phyloP scores from a whole-genome alignment of 2,888 invertebrate species.

The Polydrusus tereticollis region DNA sequence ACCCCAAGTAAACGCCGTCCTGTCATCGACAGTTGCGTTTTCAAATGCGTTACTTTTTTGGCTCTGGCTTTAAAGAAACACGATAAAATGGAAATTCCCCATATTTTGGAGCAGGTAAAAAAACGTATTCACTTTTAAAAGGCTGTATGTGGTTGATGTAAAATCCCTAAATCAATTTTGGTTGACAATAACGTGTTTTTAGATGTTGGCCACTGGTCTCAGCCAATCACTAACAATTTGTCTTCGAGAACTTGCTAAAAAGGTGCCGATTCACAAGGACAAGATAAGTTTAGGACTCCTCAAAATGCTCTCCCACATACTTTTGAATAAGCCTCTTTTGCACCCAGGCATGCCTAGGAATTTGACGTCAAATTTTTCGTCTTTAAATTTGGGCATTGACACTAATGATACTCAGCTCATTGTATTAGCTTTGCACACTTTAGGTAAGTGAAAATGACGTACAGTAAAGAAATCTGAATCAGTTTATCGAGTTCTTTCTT shows the following conservation, averaged over 20 bases:
- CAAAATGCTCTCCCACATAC: constrained; percentile 89
- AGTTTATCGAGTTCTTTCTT: too few relatives aligned
- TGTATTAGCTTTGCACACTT: constrained; percentile 91
- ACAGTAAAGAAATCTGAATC: too few relatives aligned
- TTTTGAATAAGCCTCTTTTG: constrained; percentile 88
- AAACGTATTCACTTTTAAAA: too few relatives aligned
- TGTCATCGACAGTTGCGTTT: constrained; percentile 88
- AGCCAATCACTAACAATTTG: constrained; percentile 93
- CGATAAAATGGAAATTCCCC: constrained; percentile 83
- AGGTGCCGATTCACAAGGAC: constrained; percentile 85
- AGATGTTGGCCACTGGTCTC: constrained; percentile 93
- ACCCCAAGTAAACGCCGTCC: constrained; percentile 81
- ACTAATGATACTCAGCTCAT: constrained; percentile 83
- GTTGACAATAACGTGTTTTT: constrained; percentile 55
- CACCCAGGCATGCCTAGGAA: constrained; percentile 85
- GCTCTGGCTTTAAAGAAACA: constrained; percentile 86
- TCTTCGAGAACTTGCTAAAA: constrained; percentile 88
- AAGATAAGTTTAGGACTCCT: constrained; percentile 94
- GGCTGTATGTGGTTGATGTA: too few relatives aligned
- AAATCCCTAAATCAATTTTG: too few relatives aligned
- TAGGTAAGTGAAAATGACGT: constrained; percentile 77
- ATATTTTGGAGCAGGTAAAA: constrained; percentile 82
- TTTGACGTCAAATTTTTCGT: constrained; percentile 66
- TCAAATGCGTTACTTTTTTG: constrained; percentile 92
- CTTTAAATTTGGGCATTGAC: constrained; percentile 64